These are phyloP conservation scores for Diadumene lineata DNA, from an alignment of 92 coral and sea anemone genomes.

Conservation along the genomic window DNA sequence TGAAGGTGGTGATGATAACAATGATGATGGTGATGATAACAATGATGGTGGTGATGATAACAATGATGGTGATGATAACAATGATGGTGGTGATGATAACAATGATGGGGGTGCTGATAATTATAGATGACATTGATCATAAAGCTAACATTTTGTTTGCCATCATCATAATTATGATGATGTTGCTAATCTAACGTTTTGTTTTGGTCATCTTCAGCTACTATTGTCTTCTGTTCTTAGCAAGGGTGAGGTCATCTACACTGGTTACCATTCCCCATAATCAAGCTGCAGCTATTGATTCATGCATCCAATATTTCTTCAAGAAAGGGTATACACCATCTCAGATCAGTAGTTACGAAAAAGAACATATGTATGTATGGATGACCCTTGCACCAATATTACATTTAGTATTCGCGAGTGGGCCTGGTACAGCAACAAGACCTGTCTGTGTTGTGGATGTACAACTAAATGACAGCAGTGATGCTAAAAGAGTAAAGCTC, in stretches of 20 bases:
- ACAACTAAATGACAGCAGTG: background rate
- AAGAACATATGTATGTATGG: constrained; percentile 71
- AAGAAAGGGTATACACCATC: constrained; percentile 33
- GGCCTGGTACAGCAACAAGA: constrained; percentile 9
- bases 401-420: constrained; percentile 80
- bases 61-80: background rate
- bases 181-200: too few species aligned
- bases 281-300: constrained; percentile 37
- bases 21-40: background rate
- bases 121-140: background rate
- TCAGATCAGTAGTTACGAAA: constrained; percentile 58
- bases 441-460: too few species aligned
- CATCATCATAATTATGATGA: too few species aligned
- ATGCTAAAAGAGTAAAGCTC: background rate
- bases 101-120: background rate
- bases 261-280: constrained; percentile 29
- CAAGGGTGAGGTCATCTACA: constrained; percentile 67
- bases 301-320: constrained; percentile 59
- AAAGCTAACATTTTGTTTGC: too few species aligned
- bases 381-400: constrained; percentile 80
- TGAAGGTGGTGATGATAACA: background rate
- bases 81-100: background rate
- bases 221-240: constrained; percentile 71
- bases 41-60: background rate
- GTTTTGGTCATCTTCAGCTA: constrained; percentile 70